A percentile compares a stretch with the other conserved stretches of the same genome.
Conservation (phyloP, 30 jellyfish, hydroid and myxozoan genomes). For the Nemopilema nomurai region DNA sequence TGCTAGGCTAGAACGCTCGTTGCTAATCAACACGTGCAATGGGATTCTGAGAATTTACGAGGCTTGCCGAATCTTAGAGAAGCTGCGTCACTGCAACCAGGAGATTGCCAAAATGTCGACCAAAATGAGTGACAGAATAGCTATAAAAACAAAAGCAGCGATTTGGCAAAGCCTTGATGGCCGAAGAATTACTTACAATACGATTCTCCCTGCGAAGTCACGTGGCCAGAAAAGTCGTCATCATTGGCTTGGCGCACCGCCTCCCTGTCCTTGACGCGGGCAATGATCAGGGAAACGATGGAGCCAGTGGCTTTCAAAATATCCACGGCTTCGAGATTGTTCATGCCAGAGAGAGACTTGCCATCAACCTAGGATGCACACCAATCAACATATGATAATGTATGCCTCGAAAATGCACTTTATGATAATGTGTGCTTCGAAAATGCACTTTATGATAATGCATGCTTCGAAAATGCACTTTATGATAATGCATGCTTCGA, state of each 20-base stretch:
- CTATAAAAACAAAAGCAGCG: neutral
- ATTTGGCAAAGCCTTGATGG: neutral
- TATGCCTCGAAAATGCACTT: neutral
- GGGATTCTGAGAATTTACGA: too few species aligned
- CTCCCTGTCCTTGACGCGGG: constrained; percentile 74
- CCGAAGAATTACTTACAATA: neutral
- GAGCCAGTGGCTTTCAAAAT: constrained; percentile 80
- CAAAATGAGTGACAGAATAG: neutral
- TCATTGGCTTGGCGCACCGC: neutral
- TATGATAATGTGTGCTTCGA: neutral
- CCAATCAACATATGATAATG: neutral
- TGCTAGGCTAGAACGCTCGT: too few species aligned
- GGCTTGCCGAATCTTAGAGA: too few species aligned
- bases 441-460: neutral
- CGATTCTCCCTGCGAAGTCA: neutral
- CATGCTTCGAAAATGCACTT: neutral
- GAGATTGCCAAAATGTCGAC: too few species aligned
- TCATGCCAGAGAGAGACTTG: constrained; percentile 83
- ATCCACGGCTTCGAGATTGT: constrained; percentile 90
- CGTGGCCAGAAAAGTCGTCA: neutral
- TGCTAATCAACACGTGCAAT: too few species aligned
- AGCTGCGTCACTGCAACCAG: too few species aligned
- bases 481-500: neutral
- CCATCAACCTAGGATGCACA: constrained; percentile 78
- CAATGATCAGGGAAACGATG: constrained; percentile 79